These are phyloP conservation scores for Pagetopsis macropterus DNA, from an alignment of 2,797 vertebrate species.

Conservation along the genomic window DNA sequence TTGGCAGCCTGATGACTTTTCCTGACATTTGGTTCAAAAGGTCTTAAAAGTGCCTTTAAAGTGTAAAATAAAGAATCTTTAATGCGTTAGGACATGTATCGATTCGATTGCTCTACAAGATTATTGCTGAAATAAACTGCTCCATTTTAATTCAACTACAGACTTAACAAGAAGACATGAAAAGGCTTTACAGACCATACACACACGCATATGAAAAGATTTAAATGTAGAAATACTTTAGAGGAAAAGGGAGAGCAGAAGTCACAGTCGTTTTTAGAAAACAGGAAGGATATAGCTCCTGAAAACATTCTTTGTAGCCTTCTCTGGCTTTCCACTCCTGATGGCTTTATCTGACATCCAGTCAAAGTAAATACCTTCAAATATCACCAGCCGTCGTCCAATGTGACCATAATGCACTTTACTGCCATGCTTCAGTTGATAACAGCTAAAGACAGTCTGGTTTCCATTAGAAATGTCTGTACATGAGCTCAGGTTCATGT, in stretches of 20 bases:
- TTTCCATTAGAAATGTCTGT: conserved; percentile 42
- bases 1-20: not conserved
- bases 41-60: not conserved
- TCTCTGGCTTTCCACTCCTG: conserved; percentile 28
- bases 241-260: conserved; percentile 42
- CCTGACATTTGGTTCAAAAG: not conserved
- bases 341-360: conserved; percentile 63
- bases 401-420: conserved; percentile 45
- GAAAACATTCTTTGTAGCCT: conserved; percentile 44
- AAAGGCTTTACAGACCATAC: not conserved
- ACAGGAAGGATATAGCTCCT: conserved; percentile 39
- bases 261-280: conserved; percentile 31
- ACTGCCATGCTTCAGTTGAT: conserved; percentile 24
- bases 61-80: not conserved
- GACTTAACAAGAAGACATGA: not conserved
- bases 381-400: conserved; percentile 40
- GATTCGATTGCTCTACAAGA: not conserved
- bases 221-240: conserved; percentile 16
- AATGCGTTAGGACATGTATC: too few species aligned
- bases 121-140: not conserved
- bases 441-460: conserved; percentile 45
- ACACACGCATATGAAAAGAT: conserved; percentile 21
- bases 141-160: not conserved
- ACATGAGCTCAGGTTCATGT: conserved; percentile 15
- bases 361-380: conserved; percentile 59